Evolutionary conservation across 53 echinoderm and acorn worm genomes (phyloP), one percentile per base, ranked within the genome.

Genomic region (Crossaster papposus): DNA sequence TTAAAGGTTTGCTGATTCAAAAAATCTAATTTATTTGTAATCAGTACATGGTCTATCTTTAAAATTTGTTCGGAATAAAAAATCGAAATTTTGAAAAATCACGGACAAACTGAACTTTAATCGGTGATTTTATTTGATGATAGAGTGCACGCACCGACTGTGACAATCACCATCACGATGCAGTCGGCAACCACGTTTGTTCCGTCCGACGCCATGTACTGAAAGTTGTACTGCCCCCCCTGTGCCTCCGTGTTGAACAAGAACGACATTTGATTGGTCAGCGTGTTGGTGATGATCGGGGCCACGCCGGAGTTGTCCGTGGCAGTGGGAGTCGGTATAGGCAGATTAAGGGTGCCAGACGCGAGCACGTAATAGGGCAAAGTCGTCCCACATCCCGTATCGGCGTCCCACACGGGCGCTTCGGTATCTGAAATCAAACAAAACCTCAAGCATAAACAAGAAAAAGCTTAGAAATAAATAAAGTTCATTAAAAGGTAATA

Each of bases 281-380:
- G 33, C 10, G 36, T n/a, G 81, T 89, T 84, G 1, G 95, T 82
- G 64, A 83, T 83, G 14, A 89, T 51, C 15, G 91, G 90, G 18
- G 83, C 65, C 18, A 73, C 44, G 22, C 92, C 90, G 20, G 88
- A 83, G 81, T 92, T 89, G 84, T 95, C 95, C 0, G 91, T 90
- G 34, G 92, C 95, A 36, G 53, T 30, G 1, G 95, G 87, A 8
- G 50, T 55, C 2, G 58, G 30, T 70, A 90, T 72, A 14, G 29
- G 34, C 1, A 92, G 79, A 11, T 54, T 24, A 4, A 91, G 70
- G 38, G 81, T 31, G 26, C 92, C 91, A 0, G 62, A 51, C 5
- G 32, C 31, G 8, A 79, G 83, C 13, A 89, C 58, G 54, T 87
- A 87, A 1, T 37, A 52, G 29, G 54, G 79, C 29, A 91, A 58